Percentiles rank a stretch among this genome's conserved stretches.
Conservation (phyloP, 1,140 invertebrate genomes). For the Drosophila rhopaloa region DNA sequence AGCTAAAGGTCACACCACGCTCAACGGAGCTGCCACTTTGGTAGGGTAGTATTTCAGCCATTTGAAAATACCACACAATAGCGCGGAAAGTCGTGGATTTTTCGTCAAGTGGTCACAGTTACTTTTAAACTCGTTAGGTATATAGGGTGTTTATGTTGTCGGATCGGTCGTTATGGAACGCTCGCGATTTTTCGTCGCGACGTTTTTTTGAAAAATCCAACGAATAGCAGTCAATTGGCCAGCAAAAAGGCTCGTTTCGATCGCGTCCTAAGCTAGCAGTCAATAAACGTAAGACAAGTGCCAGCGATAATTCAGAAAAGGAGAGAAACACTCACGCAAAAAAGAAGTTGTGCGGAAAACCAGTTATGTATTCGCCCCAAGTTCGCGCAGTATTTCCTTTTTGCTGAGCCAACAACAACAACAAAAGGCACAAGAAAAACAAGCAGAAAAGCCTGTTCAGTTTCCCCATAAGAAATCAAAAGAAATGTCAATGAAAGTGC, state of each 20-base stretch:
- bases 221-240: not conserved
- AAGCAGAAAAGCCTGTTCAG: slow-evolving; percentile 23
- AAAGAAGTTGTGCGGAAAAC: slow-evolving; percentile 43
- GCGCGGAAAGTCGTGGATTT: too few species aligned
- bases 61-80: too few species aligned
- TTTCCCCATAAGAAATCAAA: slow-evolving; percentile 25
- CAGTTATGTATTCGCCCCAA: slow-evolving; percentile 62
- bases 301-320: not conserved
- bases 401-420: slow-evolving; percentile 45
- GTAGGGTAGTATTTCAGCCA: too few species aligned
- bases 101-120: too few species aligned
- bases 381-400: slow-evolving; percentile 60
- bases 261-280: not conserved
- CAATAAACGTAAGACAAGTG: not conserved
- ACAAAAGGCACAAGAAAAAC: slow-evolving; percentile 16
- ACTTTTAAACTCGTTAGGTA: too few species aligned
- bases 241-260: not conserved
- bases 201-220: not conserved
- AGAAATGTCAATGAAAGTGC: slow-evolving; percentile 72
- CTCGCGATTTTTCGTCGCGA: slow-evolving; percentile 1
- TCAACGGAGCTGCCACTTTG: too few species aligned
- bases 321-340: not conserved
- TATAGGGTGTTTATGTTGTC: too few species aligned
- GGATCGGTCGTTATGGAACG: not conserved
- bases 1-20: too few species aligned